Percentiles rank a stretch among this genome's conserved stretches.
phyloP scores from a whole-genome alignment of 2,888 invertebrate species.

The Pammene aurita region DNA sequence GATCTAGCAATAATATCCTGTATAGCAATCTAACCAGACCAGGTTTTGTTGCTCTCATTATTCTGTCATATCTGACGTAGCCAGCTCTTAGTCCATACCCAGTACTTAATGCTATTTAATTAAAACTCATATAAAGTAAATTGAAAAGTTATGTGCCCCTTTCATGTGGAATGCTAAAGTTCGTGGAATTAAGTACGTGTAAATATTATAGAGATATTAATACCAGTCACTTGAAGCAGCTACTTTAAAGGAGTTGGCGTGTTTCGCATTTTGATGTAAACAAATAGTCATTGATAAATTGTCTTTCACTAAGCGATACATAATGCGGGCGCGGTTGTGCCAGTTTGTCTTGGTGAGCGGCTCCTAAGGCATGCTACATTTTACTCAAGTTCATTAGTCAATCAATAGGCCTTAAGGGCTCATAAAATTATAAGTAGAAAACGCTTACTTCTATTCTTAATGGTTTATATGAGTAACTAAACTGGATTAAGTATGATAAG shows the following conservation, averaged over 20 bases:
- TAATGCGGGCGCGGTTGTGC: slow-evolving; percentile 11
- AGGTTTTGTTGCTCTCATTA: too few species aligned
- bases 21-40: too few species aligned
- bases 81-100: too few species aligned
- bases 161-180: slow-evolving; percentile 35
- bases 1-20: too few species aligned
- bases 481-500: too few species aligned
- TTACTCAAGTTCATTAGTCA: too few species aligned
- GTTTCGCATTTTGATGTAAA: slow-evolving; percentile 21
- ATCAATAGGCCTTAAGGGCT: too few species aligned
- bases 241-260: neutral
- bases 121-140: slow-evolving; percentile 38
- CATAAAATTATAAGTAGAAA: too few species aligned
- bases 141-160: slow-evolving; percentile 33
- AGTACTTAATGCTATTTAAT: slow-evolving; percentile 39
- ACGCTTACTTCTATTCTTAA: too few species aligned
- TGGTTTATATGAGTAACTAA: too few species aligned
- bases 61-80: too few species aligned
- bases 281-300: slow-evolving; percentile 31
- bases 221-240: slow-evolving; percentile 6
- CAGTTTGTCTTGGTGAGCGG: neutral
- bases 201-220: slow-evolving; percentile 35
- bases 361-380: neutral
- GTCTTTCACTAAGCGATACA: neutral
- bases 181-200: slow-evolving; percentile 24